Percentiles rank a stretch among this genome's conserved stretches.
phyloP scores from a whole-genome alignment of 37 sponge, comb jelly and placozoan genomes.

The Haliclona indistincta region DNA sequence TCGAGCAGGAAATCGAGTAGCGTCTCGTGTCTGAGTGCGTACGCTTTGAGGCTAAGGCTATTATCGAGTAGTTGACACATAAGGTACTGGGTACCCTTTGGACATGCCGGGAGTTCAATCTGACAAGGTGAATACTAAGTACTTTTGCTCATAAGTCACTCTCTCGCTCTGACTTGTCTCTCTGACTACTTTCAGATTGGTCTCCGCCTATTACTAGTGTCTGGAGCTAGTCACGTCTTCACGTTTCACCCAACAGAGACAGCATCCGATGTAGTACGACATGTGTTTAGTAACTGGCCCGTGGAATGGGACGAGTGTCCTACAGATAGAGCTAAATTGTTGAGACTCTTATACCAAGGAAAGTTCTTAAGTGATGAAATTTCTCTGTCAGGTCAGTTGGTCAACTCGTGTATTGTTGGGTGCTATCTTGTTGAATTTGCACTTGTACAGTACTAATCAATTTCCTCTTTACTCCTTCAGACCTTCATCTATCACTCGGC shows the following conservation, averaged over 20 bases:
- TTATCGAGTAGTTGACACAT: too few relatives aligned
- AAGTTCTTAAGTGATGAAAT: slow-evolving; percentile 20
- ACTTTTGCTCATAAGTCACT: too few relatives aligned
- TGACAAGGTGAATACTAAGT: too few relatives aligned
- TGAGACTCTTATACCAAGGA: slow-evolving; percentile 50
- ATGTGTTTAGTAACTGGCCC: slow-evolving; percentile 57
- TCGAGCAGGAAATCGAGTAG: too few relatives aligned
- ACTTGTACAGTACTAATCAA: not conserved
- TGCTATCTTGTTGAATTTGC: not conserved
- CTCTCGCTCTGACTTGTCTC: too few relatives aligned
- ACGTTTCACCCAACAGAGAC: slow-evolving; percentile 22
- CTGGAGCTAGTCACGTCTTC: slow-evolving; percentile 45
- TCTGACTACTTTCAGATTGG: slow-evolving; percentile 48
- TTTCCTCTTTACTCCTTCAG: slow-evolving; percentile 1
- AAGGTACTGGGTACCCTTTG: too few relatives aligned
- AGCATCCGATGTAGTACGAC: slow-evolving; percentile 13
- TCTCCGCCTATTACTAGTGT: slow-evolving; percentile 42
- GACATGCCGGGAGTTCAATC: too few relatives aligned
- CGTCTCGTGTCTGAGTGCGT: too few relatives aligned
- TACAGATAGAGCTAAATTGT: slow-evolving; percentile 28
- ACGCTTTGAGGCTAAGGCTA: too few relatives aligned
- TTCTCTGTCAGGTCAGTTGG: slow-evolving; percentile 20
- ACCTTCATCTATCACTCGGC: slow-evolving; percentile 38
- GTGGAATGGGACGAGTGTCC: slow-evolving; percentile 1
- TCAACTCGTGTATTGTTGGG: too few relatives aligned